Percentiles rank a stretch among this genome's conserved stretches.
phyloP scores from a whole-genome alignment of 2,797 vertebrate species.

The Geotrypetes seraphini region DNA sequence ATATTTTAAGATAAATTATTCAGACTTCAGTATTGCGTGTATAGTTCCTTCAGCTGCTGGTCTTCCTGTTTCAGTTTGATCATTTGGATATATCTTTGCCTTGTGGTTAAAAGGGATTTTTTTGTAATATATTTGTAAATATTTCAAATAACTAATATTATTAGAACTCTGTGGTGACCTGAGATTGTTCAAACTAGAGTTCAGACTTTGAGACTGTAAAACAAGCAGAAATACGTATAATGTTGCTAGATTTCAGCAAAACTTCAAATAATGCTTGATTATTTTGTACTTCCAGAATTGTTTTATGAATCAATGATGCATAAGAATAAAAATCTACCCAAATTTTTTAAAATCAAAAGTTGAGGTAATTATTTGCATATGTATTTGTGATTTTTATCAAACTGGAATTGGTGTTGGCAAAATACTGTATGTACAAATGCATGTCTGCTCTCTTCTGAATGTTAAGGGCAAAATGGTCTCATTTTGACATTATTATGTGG shows the following conservation, averaged over 20 bases:
- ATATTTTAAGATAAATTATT: slow-evolving; percentile 52
- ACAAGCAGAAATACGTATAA: slow-evolving; percentile 21
- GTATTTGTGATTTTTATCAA: no score
- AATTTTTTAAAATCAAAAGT: slow-evolving; percentile 35
- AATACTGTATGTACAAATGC: no score
- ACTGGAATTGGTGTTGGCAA: no score
- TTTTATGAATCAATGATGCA: slow-evolving; percentile 52
- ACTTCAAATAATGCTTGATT: slow-evolving; percentile 48
- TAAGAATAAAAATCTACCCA: slow-evolving; percentile 59
- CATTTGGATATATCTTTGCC: slow-evolving; percentile 29
- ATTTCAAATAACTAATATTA: slow-evolving; percentile 43
- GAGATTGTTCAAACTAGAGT: slow-evolving; percentile 12
- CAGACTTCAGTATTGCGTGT: slow-evolving; percentile 47
- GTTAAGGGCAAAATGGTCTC: no score
- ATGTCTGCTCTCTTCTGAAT: no score
- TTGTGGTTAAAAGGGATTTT: slow-evolving; percentile 37
- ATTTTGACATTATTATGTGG: no score
- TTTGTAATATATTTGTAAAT: slow-evolving; percentile 66
- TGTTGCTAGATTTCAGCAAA: slow-evolving; percentile 34
- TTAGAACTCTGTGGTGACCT: slow-evolving; percentile 13
- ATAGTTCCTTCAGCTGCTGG: slow-evolving; percentile 54
- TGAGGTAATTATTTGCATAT: no score
- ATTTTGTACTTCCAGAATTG: slow-evolving; percentile 56
- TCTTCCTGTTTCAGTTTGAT: slow-evolving; percentile 29
- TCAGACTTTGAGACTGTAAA: slow-evolving; percentile 10